A percentile compares a stretch with the other conserved stretches of the same genome.
Evolutionary conservation across 2,797 vertebrate genomes (phyloP).

Genomic region (Ptychobarbus kaznakovi): DNA sequence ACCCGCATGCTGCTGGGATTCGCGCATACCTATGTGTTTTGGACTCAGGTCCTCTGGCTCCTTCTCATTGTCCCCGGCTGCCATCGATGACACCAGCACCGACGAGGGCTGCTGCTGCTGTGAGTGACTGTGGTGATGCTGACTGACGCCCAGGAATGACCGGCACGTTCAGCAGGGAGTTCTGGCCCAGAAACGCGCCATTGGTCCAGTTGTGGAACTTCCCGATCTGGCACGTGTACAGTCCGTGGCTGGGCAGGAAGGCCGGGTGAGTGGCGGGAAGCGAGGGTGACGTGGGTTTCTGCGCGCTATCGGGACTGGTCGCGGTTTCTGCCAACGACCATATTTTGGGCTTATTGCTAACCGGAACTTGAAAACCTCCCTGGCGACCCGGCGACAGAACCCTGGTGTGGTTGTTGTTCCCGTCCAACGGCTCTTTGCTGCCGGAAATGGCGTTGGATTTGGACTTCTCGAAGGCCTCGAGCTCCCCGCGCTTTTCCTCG

Average conservation of each 20-base stretch:
- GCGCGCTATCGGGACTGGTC: conserved; percentile 91
- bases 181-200: conserved; percentile 93
- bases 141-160: conserved; percentile 94
- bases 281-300: conserved; percentile 87
- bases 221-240: conserved; percentile 98
- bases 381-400: conserved; percentile 85
- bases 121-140: conserved; percentile 85
- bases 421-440: conserved; percentile 85
- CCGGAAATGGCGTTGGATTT: conserved; percentile 80
- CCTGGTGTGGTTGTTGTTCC: conserved; percentile 79
- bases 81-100: conserved; percentile 81
- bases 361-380: conserved; percentile 86
- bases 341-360: conserved; percentile 96
- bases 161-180: conserved; percentile 94
- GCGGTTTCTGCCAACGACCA: conserved; percentile 98
- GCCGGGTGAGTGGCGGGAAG: conserved; percentile 86
- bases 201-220: conserved; percentile 99
- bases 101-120: conserved; percentile 74
- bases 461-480: conserved; percentile 86
- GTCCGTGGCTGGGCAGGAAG: conserved; percentile 96
- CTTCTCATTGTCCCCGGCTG: conserved; percentile 85
- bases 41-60: conserved; percentile 87
- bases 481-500: conserved; percentile 86
- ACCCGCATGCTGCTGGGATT: neutral
- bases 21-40: conserved; percentile 90